phyloP scores from a whole-genome alignment of 2,113 vertebrate genomes.

The Cyanoliseus patagonus region DNA sequence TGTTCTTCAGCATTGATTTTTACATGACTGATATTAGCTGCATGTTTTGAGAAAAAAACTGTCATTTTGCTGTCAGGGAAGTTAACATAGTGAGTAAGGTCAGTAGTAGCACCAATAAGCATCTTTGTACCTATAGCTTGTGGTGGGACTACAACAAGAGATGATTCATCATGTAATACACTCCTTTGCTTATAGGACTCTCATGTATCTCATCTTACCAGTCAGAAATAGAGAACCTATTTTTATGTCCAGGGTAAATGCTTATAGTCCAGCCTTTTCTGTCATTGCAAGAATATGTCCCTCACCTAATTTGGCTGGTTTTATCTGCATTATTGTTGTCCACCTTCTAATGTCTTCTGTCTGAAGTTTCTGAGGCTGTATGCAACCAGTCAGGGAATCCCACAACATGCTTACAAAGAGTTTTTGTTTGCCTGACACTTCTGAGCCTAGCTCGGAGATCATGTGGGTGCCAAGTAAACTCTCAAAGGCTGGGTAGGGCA shows the following conservation, averaged over 20 bases:
- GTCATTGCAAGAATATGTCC: not conserved
- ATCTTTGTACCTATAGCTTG: not conserved
- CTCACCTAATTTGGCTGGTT: not conserved
- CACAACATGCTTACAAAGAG: accelerated
- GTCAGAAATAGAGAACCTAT: not conserved
- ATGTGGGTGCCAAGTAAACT: constrained; percentile 40
- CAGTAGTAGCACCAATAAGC: not conserved
- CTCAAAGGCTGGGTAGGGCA: not conserved
- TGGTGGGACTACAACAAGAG: not conserved
- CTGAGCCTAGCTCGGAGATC: not conserved
- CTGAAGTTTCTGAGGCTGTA: not conserved
- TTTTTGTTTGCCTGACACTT: not conserved
- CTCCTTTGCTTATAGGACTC: not conserved
- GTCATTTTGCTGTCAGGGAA: not conserved
- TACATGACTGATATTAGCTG: not conserved
- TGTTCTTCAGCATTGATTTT: not conserved
- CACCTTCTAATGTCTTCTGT: not conserved
- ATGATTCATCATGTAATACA: not conserved
- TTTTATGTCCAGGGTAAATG: not conserved
- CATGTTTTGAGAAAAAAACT: not conserved
- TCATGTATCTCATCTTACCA: not conserved
- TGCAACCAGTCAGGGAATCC: not conserved
- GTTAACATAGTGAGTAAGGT: not conserved
- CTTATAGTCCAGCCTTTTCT: not conserved
- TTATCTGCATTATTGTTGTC: not conserved